Evolutionary conservation across 2,888 invertebrate genomes (phyloP), one percentile per base, ranked within the genome.

Genomic region (Rhamnusium bicolor): DNA sequence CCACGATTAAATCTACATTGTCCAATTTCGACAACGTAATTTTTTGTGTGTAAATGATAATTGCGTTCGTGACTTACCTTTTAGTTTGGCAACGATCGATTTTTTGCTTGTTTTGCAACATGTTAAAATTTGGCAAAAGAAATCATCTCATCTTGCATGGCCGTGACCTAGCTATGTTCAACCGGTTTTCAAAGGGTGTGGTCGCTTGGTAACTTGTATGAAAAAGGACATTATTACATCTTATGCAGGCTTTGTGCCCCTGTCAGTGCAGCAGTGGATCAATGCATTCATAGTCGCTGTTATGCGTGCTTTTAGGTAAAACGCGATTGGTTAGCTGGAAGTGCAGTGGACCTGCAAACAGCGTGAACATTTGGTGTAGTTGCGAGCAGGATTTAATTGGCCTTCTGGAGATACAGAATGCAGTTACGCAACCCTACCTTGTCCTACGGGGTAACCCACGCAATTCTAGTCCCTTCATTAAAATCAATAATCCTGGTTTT

Each of bases 341-440:
- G 5, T n/a, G 16, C 29, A 32, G 65, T 21, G 32, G 65, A 32
- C 65, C 65, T 29, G 8, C 19, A 53, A 16, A 65, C 7, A 32
- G 6, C 51, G 49, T 29, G 16, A 14, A 53, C 29, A 40, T 54
- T 32, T 7, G 19, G 12, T 12, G 53, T n/a, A 5, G n/a, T 65
- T 16, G 18, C 14, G 7, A 18, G 19, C 46, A 69, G 10, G 19
- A 61, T 46, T 61, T 14, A 51, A 24, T 62, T 72, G 72, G 40
- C n/a, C 62, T 16, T 71, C 69, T 69, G 61, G 49, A 68, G 69
- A 56, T 19, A 67, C 19, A 68, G 73, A 75, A 75, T 78, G 75
- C 74, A 79, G 76, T 75, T 75, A 72, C 71, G 73, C 74, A 72
- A 78, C 72, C 74, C 76, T 70, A 73, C 73, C 71, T 76, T 76